A percentile compares a stretch with the other conserved stretches of the same genome.
phyloP scores from a whole-genome alignment of 2,113 vertebrate genomes.

The Stigmatopora nigra region DNA sequence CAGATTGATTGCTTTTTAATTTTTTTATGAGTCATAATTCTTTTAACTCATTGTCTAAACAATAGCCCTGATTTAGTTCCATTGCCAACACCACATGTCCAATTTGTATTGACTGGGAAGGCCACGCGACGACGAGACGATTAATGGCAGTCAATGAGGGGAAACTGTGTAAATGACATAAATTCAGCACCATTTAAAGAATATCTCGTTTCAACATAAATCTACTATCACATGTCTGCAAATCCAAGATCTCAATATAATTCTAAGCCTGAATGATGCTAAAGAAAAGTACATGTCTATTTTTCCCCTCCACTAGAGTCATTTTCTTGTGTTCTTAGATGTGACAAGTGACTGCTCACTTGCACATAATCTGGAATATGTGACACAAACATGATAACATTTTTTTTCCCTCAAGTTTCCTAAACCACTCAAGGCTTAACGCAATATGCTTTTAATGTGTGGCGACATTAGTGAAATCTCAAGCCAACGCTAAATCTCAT shows the following conservation, averaged over 20 bases:
- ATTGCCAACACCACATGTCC: too few relatives aligned
- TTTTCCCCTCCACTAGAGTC: slow-evolving; percentile 27
- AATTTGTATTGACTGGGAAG: too few relatives aligned
- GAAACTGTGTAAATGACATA: slow-evolving; percentile 62
- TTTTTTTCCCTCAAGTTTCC: slow-evolving; percentile 36
- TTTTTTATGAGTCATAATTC: slow-evolving; percentile 1
- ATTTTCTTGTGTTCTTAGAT: slow-evolving; percentile 51
- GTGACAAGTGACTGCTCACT: slow-evolving; percentile 59
- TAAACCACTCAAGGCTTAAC: slow-evolving; percentile 64
- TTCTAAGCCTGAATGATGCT: slow-evolving; percentile 65
- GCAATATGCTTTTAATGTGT: slow-evolving; percentile 57
- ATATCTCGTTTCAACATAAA: slow-evolving; percentile 64
- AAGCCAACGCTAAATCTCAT: slow-evolving; percentile 39
- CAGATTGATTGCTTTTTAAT: slow-evolving; percentile 47
- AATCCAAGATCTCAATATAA: slow-evolving; percentile 67
- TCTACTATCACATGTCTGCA: slow-evolving; percentile 60
- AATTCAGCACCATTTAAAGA: slow-evolving; percentile 59
- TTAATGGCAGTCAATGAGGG: too few relatives aligned
- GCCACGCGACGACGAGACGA: too few relatives aligned
- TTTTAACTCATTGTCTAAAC: background rate
- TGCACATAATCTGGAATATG: slow-evolving; percentile 59
- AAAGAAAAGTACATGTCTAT: slow-evolving; percentile 53
- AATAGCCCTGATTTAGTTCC: too few relatives aligned
- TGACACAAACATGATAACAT: slow-evolving; percentile 62
- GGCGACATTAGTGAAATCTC: slow-evolving; percentile 51